phyloP scores from a whole-genome alignment of 1,140 invertebrate genomes.

The Dendroctonus ponderosae region DNA sequence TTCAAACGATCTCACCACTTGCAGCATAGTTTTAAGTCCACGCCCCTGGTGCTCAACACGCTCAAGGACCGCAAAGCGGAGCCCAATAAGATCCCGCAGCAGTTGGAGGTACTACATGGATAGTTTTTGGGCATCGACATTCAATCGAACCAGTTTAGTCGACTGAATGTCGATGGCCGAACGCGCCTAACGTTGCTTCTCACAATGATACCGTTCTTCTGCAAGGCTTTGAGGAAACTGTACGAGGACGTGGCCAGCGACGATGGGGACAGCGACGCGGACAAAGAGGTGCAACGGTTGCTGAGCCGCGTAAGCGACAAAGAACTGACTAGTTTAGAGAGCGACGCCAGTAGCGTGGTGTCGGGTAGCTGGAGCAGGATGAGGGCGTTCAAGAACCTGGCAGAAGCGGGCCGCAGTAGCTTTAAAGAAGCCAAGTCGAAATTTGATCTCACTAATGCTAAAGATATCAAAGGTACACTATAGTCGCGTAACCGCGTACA shows the following conservation, averaged over 20 bases:
- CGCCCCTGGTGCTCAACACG: slow-evolving; percentile 49
- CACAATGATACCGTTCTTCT: too few species aligned
- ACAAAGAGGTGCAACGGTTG: slow-evolving; percentile 52
- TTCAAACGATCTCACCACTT: slow-evolving; percentile 38
- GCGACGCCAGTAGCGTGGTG: slow-evolving; percentile 44
- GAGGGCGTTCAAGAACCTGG: slow-evolving; percentile 44
- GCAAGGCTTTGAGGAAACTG: slow-evolving; percentile 47
- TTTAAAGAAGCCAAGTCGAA: slow-evolving; percentile 25
- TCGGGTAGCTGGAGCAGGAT: slow-evolving; percentile 51
- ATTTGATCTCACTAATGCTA: slow-evolving; percentile 36
- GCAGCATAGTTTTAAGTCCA: slow-evolving; percentile 49
- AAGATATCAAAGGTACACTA: slow-evolving; percentile 47
- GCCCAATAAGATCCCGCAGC: slow-evolving; percentile 30
- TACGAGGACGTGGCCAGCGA: slow-evolving; percentile 49
- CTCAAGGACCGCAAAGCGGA: slow-evolving; percentile 39
- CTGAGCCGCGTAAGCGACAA: slow-evolving; percentile 42
- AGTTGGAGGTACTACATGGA: slow-evolving; percentile 18
- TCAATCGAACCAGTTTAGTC: too few species aligned
- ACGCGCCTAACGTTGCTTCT: not conserved
- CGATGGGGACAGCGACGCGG: slow-evolving; percentile 51
- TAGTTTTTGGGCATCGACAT: too few species aligned
- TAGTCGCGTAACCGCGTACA: not conserved
- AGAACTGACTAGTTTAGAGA: slow-evolving; percentile 11
- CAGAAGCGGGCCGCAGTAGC: slow-evolving; percentile 25
- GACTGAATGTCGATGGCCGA: too few species aligned